Evolutionary conservation across 2,113 vertebrate genomes (phyloP), one percentile per base, ranked within the genome.

Genomic region (Taurulus bubalis): DNA sequence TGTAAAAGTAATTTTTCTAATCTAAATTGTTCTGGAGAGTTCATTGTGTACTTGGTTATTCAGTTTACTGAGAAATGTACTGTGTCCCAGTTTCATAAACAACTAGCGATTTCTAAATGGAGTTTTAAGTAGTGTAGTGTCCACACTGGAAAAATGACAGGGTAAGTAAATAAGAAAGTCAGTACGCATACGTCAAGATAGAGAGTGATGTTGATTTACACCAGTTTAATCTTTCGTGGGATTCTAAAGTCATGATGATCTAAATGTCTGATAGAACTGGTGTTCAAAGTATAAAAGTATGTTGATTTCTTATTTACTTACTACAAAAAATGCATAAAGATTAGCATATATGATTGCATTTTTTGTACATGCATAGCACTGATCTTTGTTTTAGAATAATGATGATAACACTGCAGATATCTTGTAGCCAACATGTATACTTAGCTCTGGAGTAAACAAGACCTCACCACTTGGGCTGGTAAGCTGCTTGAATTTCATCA

Each of bases 361-460:
- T 18, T 16, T 32, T 16, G 14, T 26, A 30, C 51, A 70, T 62
- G 63, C 12, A 20, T 63, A 38, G 24, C 67, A 2, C n/a, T 49
- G 40, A 71, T 63, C n/a, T 83, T 71, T 59, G 30, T 49, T 60
- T 58, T 4, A 26, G 15, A 72, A 72, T 77, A 65, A 79, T 42
- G 11, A 70, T 22, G 11, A 70, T 22, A 59, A 28, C 26, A 47
- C 74, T 24, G 75, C 79, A 71, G 47, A 55, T 60, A 73, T 77
- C 58, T 38, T 45, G 64, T 26, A 24, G 66, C 60, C 68, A 79
- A 45, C 60, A 84, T 82, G 69, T 85, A 84, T 70, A 75, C 75
- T 89, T 86, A 77, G 75, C 81, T 82, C 72, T 72, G 70, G 62
- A 81, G 81, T 91, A 79, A 86, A 86, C 87, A 80, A 63, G 71